Conservation (phyloP, 2,113 vertebrate species). For the Tachycineta bicolor region DNA sequence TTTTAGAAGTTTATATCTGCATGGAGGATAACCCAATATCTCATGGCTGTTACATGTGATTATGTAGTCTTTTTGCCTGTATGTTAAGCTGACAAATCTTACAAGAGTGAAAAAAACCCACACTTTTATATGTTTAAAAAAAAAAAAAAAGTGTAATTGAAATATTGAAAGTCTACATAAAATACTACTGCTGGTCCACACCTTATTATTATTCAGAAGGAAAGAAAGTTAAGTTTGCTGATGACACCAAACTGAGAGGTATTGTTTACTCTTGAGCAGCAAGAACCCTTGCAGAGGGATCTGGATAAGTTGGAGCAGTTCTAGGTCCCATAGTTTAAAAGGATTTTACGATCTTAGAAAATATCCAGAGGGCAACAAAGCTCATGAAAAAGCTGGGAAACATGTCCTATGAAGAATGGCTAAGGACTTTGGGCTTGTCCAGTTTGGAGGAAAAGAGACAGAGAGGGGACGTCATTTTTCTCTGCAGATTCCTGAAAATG, state of each 20-base stretch:
- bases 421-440: neutral
- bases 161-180: neutral
- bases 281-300: neutral
- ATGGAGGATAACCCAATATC: neutral
- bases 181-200: neutral
- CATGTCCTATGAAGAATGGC: neutral
- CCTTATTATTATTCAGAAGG: neutral
- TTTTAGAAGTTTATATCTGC: neutral
- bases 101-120: neutral
- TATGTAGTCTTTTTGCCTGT: neutral
- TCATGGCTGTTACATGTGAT: fast-evolving
- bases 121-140: neutral
- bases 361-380: neutral
- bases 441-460: neutral
- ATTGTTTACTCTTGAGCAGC: neutral
- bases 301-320: neutral
- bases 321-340: neutral
- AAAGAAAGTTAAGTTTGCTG: neutral
- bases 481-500: neutral
- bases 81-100: neutral
- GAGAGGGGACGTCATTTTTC: neutral
- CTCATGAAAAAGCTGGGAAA: neutral
- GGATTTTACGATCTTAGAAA: neutral
- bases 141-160: neutral
- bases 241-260: neutral